Percentiles rank a stretch among this genome's conserved stretches.
Conservation (phyloP, 2,797 vertebrate species). For the Danio choprae region DNA sequence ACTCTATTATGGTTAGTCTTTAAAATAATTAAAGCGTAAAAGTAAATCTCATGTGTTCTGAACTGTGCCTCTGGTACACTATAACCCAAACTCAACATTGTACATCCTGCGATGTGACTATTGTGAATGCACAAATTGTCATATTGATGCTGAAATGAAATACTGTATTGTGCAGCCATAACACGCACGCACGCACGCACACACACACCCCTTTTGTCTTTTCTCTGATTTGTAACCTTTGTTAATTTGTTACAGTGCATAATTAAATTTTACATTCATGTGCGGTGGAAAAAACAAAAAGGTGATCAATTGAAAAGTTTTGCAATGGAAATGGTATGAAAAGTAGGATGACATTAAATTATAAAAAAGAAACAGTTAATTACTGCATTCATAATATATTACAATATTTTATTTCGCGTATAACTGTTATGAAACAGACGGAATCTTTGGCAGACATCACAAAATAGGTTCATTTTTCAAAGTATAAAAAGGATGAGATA, state of each 20-base stretch:
- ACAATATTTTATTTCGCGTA: not conserved
- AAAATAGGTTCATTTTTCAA: slow-evolving; percentile 31
- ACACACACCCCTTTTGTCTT: not conserved
- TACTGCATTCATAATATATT: not conserved
- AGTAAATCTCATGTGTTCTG: too few species aligned
- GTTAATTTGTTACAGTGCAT: too few species aligned
- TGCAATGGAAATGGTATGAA: not conserved
- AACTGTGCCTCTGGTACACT: too few species aligned
- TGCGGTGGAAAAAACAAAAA: not conserved
- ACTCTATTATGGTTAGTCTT: too few species aligned
- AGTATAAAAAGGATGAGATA: slow-evolving; percentile 32
- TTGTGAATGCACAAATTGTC: too few species aligned
- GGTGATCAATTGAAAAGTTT: not conserved
- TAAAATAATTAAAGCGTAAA: too few species aligned
- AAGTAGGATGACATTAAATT: not conserved
- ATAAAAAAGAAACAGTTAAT: not conserved
- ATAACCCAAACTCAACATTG: too few species aligned
- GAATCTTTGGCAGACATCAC: not conserved
- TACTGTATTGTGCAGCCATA: too few species aligned
- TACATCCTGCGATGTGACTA: too few species aligned
- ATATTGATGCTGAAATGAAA: too few species aligned
- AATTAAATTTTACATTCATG: not conserved
- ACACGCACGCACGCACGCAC: too few species aligned
- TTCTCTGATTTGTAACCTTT: not conserved
- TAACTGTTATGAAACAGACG: not conserved